Conservation (phyloP, 2,888 invertebrate species). For the Apotomis turbidana region DNA sequence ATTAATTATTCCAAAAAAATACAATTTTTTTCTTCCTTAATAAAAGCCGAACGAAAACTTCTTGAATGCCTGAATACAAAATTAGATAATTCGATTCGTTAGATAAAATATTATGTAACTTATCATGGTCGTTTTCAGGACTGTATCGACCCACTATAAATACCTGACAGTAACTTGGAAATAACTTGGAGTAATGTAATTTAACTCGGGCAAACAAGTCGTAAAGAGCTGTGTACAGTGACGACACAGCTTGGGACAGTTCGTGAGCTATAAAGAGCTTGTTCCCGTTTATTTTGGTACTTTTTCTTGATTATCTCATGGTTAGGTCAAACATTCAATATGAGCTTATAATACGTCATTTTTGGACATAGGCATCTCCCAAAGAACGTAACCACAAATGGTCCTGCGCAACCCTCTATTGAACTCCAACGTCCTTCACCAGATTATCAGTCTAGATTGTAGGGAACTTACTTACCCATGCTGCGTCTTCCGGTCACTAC, state of each 20-base stretch:
- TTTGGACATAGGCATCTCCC: too few relatives aligned
- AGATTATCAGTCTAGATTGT: too few relatives aligned
- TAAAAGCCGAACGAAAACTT: not conserved
- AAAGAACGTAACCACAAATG: too few relatives aligned
- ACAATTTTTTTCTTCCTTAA: not conserved
- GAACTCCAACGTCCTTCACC: too few relatives aligned
- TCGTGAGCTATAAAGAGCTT: not conserved
- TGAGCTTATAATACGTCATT: too few relatives aligned
- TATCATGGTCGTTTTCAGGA: not conserved
- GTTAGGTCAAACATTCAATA: too few relatives aligned
- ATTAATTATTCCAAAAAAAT: not conserved
- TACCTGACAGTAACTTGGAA: constrained; percentile 28
- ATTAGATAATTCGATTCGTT: not conserved
- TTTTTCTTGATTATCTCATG: too few relatives aligned
- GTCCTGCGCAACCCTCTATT: too few relatives aligned
- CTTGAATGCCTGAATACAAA: constrained; percentile 6
- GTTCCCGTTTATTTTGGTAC: too few relatives aligned
- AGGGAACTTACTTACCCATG: too few relatives aligned
- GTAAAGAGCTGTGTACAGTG: constrained; percentile 26
- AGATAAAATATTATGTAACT: constrained; percentile 9
- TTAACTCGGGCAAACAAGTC: constrained; percentile 34
- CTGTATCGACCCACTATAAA: constrained; percentile 28
- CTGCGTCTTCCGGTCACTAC: too few relatives aligned
- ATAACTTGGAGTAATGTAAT: constrained; percentile 27
- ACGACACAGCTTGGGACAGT: constrained; percentile 5